Evolutionary conservation across 2,888 invertebrate genomes (phyloP), one percentile per base, ranked within the genome.

Genomic region (Scrobipalpa costella): DNA sequence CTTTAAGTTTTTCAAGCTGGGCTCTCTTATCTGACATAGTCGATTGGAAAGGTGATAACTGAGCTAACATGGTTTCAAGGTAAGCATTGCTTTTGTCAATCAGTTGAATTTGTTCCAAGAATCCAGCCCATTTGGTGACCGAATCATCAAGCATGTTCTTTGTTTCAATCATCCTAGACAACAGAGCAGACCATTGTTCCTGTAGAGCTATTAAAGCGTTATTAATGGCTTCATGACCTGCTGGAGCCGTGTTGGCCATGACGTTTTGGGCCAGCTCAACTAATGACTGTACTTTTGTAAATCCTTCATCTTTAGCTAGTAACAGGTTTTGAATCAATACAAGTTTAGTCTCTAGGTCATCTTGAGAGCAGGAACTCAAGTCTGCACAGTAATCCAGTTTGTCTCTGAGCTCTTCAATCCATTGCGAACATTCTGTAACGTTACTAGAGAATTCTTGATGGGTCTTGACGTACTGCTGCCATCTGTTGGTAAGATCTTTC

Each of bases 231-330:
- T 95, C 95, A 71, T 98, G 98, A 0, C 98, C 98, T 40, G 94
- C 91, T 0, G 97, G 96, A 0, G 98, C 97, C 0, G 98, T 98
- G 77, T 98, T 98, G 0, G 97, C 96, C 74, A 98, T 90, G 0
- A 98, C 97, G 71, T 94, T 95, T 85, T 99, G 98, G 0, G 98
- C 98, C 71, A 97, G 86, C 76, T 98, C 98, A n/a, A 98, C 95
- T 50, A 97, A 93, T 60, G 94, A 94, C 78, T 98, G 97, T 36
- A 98, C 95, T 83, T 96, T 96, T 0, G 95, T 94, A 73, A 97
- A 97, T 3, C 98, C 98, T 88, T 97, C 97, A 73, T 99, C 98
- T 85, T 98, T 98, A 67, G 95, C 94, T n/a, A 98, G 87, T 57
- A 97, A 90, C 57, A 98, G 90, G 80, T 98, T 98, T 92, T 98